A percentile compares a stretch with the other conserved stretches of the same genome.
These are phyloP conservation scores for Sorex fumeus DNA, from an alignment of 2,113 vertebrate genomes.

Conservation along the genomic window DNA sequence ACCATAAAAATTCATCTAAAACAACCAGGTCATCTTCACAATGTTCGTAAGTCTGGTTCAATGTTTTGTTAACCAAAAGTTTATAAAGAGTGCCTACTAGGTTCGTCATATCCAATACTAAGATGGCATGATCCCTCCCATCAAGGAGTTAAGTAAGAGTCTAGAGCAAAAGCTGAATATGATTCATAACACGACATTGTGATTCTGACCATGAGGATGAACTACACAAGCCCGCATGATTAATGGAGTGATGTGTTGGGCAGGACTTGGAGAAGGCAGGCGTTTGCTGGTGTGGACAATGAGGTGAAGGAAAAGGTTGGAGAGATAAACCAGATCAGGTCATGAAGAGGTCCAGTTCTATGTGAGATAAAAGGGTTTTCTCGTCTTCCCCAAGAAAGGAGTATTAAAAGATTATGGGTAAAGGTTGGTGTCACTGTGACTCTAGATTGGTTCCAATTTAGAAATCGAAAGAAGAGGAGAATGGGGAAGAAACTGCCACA, in stretches of 20 bases:
- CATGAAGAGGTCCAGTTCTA: background rate
- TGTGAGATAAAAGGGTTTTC: background rate
- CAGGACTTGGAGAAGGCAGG: background rate
- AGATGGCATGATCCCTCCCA: background rate
- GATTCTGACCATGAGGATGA: background rate
- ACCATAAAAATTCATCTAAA: conserved; percentile 57
- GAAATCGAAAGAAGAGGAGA: background rate
- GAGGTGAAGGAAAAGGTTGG: background rate
- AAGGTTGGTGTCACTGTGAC: background rate
- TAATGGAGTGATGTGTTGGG: background rate
- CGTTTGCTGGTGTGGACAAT: background rate
- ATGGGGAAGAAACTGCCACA: background rate
- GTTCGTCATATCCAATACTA: background rate
- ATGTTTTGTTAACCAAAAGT: conserved; percentile 15
- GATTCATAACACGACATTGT: background rate
- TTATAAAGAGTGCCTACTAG: background rate
- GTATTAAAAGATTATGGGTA: background rate
- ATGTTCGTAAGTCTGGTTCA: background rate
- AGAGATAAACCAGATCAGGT: background rate
- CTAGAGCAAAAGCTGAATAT: background rate
- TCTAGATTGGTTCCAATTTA: background rate
- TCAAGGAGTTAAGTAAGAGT: background rate
- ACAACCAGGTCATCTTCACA: conserved; percentile 19
- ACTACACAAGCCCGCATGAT: background rate
- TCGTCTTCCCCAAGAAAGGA: background rate